Evolutionary conservation across 2,888 invertebrate genomes (phyloP), one percentile per base, ranked within the genome.

Genomic region (Cyclophora punctaria): DNA sequence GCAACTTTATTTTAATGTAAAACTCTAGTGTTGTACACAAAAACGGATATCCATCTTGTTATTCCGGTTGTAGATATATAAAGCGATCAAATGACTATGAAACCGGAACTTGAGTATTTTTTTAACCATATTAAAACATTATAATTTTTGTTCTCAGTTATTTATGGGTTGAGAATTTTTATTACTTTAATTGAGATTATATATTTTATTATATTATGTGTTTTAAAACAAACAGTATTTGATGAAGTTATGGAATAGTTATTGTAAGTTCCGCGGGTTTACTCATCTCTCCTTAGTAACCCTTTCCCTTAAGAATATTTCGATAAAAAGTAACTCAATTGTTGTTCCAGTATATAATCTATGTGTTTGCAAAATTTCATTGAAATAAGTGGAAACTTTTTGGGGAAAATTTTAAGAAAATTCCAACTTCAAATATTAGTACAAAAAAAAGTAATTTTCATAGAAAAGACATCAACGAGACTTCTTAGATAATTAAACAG

Each of bases 11-110:
- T 73, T 73, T 73, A 65, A 75, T 75, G 75, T 69, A 67, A 73
- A 76, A 69, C 69, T 67, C 62, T 70, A 67, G 60, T 64, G 56
- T 62, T 62, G 53, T 57, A 68, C 66, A 67, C 62, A 53, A 71
- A 68, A 71, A 69, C 73, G 78, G 76, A 76, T 73, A 76, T 73
- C 55, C 64, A 70, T 73, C 73, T 71, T 60, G 76, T 66, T 71
- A 72, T 72, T 72, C 75, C 71, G 71, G 75, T 74, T 67, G 59
- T 57, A 50, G 66, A 68, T 63, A 69, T 66, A 65, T 49, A 49
- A 49, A 52, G 49, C 60, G 55, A 57, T 61, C 62, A 64, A 66
- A 62, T 62, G 61, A 62, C 63, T 66, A 71, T 52, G 66, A 65
- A 71, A 68, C 73, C 71, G 78, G 77, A 81, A 75, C 70, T 67